Percentiles rank a stretch among this genome's conserved stretches.
phyloP scores from a whole-genome alignment of 2,888 invertebrate species.

The Drosophila paranaensis region DNA sequence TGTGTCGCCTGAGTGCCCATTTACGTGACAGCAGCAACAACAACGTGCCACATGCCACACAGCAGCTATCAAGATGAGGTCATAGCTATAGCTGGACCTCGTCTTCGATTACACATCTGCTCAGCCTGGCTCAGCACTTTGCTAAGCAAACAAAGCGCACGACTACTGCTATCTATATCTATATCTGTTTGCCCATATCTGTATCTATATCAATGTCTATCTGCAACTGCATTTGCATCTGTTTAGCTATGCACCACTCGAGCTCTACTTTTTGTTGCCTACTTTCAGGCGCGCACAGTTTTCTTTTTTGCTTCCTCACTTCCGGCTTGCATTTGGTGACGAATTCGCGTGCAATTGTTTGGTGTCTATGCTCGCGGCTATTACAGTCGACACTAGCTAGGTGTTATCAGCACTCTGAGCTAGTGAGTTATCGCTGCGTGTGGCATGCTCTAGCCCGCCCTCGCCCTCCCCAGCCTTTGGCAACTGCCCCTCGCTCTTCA shows the following conservation, averaged over 20 bases:
- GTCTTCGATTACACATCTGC: conserved; percentile 69
- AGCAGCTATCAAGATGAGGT: conserved; percentile 66
- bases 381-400: conserved; percentile 27
- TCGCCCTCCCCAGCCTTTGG: neutral
- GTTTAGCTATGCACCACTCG: conserved; percentile 28
- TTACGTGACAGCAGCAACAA: conserved; percentile 45
- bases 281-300: conserved; percentile 47
- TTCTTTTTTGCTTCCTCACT: conserved; percentile 10
- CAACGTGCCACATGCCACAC: conserved; percentile 15
- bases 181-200: neutral
- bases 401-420: conserved; percentile 56
- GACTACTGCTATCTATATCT: conserved; percentile 1
- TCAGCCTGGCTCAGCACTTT: conserved; percentile 57
- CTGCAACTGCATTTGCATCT: conserved; percentile 9
- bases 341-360: conserved; percentile 65
- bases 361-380: conserved; percentile 62
- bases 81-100: conserved; percentile 45
- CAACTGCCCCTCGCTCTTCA: conserved; percentile 16
- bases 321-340: conserved; percentile 59
- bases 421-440: conserved; percentile 31
- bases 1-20: conserved; percentile 57
- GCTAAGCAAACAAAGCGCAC: conserved; percentile 56
- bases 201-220: neutral
- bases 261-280: conserved; percentile 45
- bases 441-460: neutral